A percentile compares a stretch with the other conserved stretches of the same genome.
These are phyloP conservation scores for Melitaea athalia DNA, from an alignment of 2,888 invertebrate species.

Conservation along the genomic window DNA sequence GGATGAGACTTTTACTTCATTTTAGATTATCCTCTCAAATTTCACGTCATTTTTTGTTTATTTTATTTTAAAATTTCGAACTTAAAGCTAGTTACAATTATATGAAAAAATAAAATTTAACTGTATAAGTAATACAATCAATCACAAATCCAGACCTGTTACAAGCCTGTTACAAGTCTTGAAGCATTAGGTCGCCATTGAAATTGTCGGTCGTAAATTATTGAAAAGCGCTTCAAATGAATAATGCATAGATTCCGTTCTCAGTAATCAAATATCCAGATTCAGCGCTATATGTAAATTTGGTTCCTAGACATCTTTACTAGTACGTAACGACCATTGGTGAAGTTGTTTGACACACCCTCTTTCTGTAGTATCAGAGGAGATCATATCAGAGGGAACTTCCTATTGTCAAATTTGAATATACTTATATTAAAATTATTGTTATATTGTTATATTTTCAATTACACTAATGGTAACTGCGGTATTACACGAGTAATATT, in stretches of 20 bases:
- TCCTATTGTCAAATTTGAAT: too few species aligned
- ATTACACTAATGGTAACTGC: too few species aligned
- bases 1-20: too few species aligned
- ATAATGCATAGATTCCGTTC: conserved; percentile 24
- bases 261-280: conserved; percentile 22
- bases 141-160: neutral
- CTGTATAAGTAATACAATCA: neutral
- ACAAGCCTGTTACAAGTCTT: neutral
- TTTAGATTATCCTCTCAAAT: too few species aligned
- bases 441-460: too few species aligned
- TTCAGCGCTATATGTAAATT: conserved; percentile 7
- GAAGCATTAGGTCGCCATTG: conserved; percentile 16
- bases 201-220: conserved; percentile 21
- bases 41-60: too few species aligned
- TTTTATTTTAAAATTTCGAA: too few species aligned
- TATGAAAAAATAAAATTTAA: too few species aligned
- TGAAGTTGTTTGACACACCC: neutral
- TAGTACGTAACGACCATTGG: neutral
- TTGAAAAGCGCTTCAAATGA: conserved; percentile 26
- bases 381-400: too few species aligned
- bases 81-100: too few species aligned
- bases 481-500: too few species aligned
- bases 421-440: too few species aligned
- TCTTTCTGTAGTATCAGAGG: neutral
- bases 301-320: conserved; percentile 2